Base-by-base conservation (phyloP, 2,888 invertebrate species). In the Zaprionus bogoriensis region DNA sequence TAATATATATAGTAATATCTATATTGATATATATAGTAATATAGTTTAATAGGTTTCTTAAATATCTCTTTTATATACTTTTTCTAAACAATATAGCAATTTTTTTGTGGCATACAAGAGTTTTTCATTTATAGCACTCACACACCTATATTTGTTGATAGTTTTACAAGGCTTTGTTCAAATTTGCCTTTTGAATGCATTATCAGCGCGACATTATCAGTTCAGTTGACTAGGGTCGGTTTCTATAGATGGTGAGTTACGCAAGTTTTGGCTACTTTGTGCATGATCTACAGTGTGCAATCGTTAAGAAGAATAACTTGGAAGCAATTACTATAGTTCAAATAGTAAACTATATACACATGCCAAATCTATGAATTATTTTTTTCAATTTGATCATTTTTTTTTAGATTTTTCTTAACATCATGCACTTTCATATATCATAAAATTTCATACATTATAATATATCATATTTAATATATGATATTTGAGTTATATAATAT, bases 191-290 rank as follows among this genome's bases (percentile, higher is more conserved):
- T 39, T 28, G 9, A 30, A 1, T 42, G 55, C 12, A 17, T 72
- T 72, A 74, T 74, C 74, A 68, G 59, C 42, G 6, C 23, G 9
- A 19, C 46, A 14, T 62, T 74, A 74, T 72, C 68, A 59, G 61
- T 30, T 19, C n/a, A n/a, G 9, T 12, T 19, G n/a, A n/a, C n/a
- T n/a, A n/a, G n/a, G n/a, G n/a, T 46, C 9, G 12, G 25, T 42
- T 42, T 62, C 41, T 28, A 32, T 10, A 22, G 27, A 25, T n/a
- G 10, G 10, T 32, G 36, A 19, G 14, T 57, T 42, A 50, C 30
- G 50, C 30, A 42, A 58, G 32, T n/a, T 9, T 39, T 36, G 14
- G 5, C 14, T 17, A 30, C 12, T 30, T 12, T 30, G 32, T 32
- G 12, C 0, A 32, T 12, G 12, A 17, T 14, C 32, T 32, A 32